Conservation (phyloP, 2,797 vertebrate genomes). For the Decapterus maruadsi region DNA sequence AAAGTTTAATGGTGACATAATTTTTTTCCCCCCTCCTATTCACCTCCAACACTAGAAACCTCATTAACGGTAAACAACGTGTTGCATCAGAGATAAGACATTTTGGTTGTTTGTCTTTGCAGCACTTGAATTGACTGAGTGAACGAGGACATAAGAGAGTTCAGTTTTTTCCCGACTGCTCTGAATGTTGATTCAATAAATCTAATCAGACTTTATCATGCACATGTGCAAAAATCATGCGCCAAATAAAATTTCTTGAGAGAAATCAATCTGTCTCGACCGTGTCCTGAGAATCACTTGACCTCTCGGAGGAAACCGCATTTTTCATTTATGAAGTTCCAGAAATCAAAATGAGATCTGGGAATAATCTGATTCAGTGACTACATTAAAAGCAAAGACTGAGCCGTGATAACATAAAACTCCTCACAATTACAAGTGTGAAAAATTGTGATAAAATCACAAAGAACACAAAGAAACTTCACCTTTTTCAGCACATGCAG, state of each 20-base stretch:
- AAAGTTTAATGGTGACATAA: no score
- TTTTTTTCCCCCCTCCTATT: no score
- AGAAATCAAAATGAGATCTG: no score
- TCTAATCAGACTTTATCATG: background rate
- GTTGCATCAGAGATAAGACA: background rate
- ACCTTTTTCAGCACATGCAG: background rate
- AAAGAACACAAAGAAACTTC: background rate
- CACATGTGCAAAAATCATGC: constrained; percentile 3
- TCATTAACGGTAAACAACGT: background rate
- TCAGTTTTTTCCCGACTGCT: background rate
- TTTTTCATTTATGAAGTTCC: no score
- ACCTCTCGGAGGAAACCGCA: background rate
- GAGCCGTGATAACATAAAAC: background rate
- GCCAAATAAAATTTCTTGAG: background rate
- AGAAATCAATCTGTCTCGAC: background rate
- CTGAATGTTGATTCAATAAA: constrained; percentile 10
- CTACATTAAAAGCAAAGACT: background rate
- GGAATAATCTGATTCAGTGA: background rate
- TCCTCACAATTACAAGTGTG: background rate
- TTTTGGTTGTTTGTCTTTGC: background rate
- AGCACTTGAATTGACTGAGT: background rate
- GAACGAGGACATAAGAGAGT: no score
- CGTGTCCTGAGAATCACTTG: background rate
- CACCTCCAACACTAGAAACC: background rate
- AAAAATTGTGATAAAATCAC: no score